Evolutionary conservation across 1,140 invertebrate species (phyloP).

Genomic region (Pantala flavescens): DNA sequence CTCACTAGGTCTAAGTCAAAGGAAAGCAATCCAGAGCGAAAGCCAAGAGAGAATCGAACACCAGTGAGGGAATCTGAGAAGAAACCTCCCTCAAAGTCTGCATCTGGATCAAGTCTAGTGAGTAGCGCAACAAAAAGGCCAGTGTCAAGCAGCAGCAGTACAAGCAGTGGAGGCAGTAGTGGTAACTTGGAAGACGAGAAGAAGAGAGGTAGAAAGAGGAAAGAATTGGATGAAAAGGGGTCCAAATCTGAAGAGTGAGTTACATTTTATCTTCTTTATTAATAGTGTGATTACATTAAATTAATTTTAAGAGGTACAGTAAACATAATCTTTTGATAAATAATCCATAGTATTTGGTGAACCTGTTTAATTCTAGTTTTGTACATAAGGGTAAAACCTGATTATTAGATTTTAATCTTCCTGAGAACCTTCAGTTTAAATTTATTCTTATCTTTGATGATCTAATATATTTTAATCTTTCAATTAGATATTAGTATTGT

Average conservation of each 20-base stretch:
- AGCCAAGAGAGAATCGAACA: constrained; percentile 29
- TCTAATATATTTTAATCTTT: no score
- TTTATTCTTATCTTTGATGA: no score
- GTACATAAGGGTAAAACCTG: no score
- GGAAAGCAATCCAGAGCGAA: constrained; percentile 25
- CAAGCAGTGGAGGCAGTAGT: not conserved
- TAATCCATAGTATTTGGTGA: no score
- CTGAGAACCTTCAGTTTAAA: no score
- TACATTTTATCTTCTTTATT: not conserved
- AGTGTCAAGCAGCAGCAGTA: not conserved
- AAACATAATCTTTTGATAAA: no score
- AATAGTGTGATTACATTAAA: no score
- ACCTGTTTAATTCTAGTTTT: no score
- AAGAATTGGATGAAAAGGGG: constrained; percentile 38
- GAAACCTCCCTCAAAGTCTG: constrained; percentile 26
- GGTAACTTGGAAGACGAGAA: constrained; percentile 35
- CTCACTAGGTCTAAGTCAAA: constrained; percentile 19
- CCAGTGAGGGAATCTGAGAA: constrained; percentile 35
- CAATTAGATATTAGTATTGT: no score
- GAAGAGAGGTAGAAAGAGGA: constrained; percentile 38
- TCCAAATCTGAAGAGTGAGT: constrained; percentile 27
- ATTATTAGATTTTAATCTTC: no score
- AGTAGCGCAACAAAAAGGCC: constrained; percentile 30
- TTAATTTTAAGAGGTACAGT: no score
- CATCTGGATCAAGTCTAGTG: not conserved